Conservation (phyloP, 2,797 vertebrate species). For the Yasuhikotakia modesta region DNA sequence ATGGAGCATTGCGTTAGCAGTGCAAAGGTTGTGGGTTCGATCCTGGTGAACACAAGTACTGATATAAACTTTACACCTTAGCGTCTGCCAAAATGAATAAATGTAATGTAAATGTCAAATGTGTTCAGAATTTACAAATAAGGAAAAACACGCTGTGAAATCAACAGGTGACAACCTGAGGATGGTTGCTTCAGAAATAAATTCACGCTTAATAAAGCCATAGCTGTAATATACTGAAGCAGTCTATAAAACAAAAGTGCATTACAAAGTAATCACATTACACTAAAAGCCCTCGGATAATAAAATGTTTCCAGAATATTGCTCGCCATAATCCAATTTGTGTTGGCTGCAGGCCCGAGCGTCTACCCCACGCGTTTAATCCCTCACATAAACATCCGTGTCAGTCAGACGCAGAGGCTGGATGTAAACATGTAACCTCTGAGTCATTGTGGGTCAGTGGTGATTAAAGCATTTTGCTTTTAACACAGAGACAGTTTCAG, state of each 20-base stretch:
- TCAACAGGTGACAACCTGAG: conserved; percentile 57
- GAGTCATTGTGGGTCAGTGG: conserved; percentile 49
- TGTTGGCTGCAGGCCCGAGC: conserved; percentile 69
- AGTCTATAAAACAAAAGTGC: conserved; percentile 70
- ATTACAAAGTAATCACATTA: conserved; percentile 77
- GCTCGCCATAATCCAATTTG: conserved; percentile 74
- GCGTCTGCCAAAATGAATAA: no score
- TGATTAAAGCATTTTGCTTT: conserved; percentile 51
- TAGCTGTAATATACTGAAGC: conserved; percentile 66
- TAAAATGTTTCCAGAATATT: conserved; percentile 72
- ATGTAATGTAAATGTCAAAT: no score
- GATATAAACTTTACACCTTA: no score
- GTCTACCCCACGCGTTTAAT: conserved; percentile 65
- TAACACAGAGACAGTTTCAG: conserved; percentile 51
- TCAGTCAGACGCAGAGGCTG: conserved; percentile 56
- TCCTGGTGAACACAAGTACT: no score
- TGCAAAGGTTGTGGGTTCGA: no score
- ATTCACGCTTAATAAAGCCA: conserved; percentile 74
- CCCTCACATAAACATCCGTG: conserved; percentile 57
- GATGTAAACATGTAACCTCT: conserved; percentile 33
- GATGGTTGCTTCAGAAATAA: conserved; percentile 66
- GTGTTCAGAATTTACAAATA: no score
- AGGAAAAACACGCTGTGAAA: conserved; percentile 22
- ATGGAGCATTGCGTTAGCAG: conserved; percentile 1
- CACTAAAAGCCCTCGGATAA: conserved; percentile 72